Percentiles rank a stretch among this genome's conserved stretches.
phyloP scores from a whole-genome alignment of 1,140 invertebrate species.

The Anagrus nilaparvatae region DNA sequence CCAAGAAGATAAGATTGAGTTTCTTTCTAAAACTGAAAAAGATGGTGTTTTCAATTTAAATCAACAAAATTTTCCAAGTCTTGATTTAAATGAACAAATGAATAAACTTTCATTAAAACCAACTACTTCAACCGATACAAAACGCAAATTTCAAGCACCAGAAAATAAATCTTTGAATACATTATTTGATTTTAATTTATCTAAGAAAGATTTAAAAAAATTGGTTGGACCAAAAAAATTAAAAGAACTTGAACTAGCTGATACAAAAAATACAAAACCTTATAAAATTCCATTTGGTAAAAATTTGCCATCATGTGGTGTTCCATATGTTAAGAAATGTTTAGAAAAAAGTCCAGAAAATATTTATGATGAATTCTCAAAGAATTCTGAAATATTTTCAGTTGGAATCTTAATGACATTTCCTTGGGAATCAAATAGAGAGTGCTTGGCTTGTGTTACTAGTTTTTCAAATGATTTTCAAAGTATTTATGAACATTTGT shows the following conservation, averaged over 20 bases:
- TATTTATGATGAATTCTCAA: slow-evolving; percentile 1
- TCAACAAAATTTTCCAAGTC: too few species aligned
- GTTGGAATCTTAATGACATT: neutral
- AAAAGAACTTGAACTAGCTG: neutral
- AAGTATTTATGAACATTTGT: slow-evolving; percentile 12
- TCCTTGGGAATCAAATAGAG: neutral
- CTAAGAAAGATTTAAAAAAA: neutral
- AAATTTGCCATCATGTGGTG: neutral
- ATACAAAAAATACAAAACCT: neutral
- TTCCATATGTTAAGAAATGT: neutral
- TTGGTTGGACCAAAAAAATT: neutral
- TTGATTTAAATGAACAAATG: too few species aligned
- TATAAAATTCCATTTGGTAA: neutral
- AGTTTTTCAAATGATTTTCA: slow-evolving; percentile 6
- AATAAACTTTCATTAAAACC: too few species aligned
- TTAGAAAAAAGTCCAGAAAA: neutral
- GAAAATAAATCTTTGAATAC: too few species aligned
- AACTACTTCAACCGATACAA: too few species aligned
- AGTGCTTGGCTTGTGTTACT: slow-evolving; percentile 11
- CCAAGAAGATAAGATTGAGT: too few species aligned
- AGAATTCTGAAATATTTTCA: slow-evolving; percentile 5
- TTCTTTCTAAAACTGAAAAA: too few species aligned
- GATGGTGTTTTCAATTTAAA: too few species aligned
- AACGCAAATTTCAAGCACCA: too few species aligned
- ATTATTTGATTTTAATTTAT: neutral